phyloP scores from a whole-genome alignment of 2,888 invertebrate species.

The Amphiduros pacificus region DNA sequence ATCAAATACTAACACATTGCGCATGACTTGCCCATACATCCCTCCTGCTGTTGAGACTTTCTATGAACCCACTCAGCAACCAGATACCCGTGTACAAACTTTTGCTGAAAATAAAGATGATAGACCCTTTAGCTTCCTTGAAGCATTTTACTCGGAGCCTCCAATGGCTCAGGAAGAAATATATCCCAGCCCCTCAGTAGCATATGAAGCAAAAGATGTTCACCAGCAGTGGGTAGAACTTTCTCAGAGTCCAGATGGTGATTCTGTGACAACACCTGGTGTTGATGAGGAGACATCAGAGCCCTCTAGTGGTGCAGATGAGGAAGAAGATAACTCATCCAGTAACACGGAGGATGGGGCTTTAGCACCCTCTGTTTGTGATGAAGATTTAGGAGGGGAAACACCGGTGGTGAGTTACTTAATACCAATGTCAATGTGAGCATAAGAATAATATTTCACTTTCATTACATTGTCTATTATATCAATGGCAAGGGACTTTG shows the following conservation, averaged over 20 bases:
- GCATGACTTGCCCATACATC: conserved; percentile 15
- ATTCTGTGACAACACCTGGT: not conserved
- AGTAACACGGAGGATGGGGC: too few relatives aligned
- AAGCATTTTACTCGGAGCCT: conserved; percentile 37
- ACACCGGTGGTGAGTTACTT: too few relatives aligned
- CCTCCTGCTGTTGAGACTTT: conserved; percentile 15
- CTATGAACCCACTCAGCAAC: not conserved
- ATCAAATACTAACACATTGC: too few relatives aligned
- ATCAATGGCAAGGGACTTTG: too few relatives aligned
- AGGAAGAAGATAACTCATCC: too few relatives aligned
- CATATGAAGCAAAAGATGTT: conserved; percentile 28
- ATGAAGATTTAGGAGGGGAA: too few relatives aligned
- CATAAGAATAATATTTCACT: too few relatives aligned
- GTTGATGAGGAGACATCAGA: not conserved
- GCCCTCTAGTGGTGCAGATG: too few relatives aligned
- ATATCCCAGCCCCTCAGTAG: conserved; percentile 18
- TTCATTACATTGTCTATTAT: too few relatives aligned
- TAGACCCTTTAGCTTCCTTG: conserved; percentile 24
- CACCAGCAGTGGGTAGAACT: conserved; percentile 9
- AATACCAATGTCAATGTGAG: too few relatives aligned
- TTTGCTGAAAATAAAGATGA: conserved; percentile 7
- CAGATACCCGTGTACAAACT: not conserved
- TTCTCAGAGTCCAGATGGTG: not conserved
- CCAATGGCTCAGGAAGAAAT: conserved; percentile 33
- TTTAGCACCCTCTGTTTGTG: too few relatives aligned